phyloP scores from a whole-genome alignment of 2,113 vertebrate genomes.

The Morone saxatilis region DNA sequence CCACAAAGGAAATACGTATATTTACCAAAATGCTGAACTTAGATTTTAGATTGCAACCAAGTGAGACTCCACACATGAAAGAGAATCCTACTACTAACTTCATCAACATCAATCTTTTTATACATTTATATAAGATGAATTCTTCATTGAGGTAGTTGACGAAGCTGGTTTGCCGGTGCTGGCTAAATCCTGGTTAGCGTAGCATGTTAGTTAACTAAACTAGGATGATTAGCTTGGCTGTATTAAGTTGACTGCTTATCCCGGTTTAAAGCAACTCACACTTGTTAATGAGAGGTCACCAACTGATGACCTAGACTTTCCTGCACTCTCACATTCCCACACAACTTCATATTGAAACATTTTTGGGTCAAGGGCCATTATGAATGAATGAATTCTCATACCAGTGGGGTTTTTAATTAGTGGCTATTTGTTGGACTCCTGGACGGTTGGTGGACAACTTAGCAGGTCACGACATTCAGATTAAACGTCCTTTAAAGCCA shows the following conservation, averaged over 20 bases:
- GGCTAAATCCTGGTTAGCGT: not conserved
- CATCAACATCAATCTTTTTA: too few relatives aligned
- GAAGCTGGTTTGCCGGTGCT: too few relatives aligned
- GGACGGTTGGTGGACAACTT: not conserved
- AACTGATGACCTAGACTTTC: not conserved
- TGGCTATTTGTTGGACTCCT: not conserved
- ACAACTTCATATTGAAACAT: not conserved
- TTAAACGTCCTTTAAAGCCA: not conserved
- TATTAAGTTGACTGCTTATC: not conserved
- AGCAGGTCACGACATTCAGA: not conserved
- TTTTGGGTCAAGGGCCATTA: not conserved
- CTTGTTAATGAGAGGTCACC: not conserved
- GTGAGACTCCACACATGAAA: too few relatives aligned
- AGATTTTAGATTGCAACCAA: too few relatives aligned
- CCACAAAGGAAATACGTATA: too few relatives aligned
- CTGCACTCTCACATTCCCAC: not conserved
- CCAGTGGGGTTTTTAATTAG: conserved; percentile 8
- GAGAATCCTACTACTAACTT: too few relatives aligned
- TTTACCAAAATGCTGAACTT: too few relatives aligned
- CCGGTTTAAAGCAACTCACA: too few relatives aligned
- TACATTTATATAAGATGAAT: too few relatives aligned
- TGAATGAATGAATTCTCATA: not conserved
- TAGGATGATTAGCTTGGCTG: not conserved
- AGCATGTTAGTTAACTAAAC: not conserved
- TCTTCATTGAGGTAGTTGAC: too few relatives aligned